phyloP scores from a whole-genome alignment of 1,140 invertebrate genomes.

The Trachelipus rathkii region DNA sequence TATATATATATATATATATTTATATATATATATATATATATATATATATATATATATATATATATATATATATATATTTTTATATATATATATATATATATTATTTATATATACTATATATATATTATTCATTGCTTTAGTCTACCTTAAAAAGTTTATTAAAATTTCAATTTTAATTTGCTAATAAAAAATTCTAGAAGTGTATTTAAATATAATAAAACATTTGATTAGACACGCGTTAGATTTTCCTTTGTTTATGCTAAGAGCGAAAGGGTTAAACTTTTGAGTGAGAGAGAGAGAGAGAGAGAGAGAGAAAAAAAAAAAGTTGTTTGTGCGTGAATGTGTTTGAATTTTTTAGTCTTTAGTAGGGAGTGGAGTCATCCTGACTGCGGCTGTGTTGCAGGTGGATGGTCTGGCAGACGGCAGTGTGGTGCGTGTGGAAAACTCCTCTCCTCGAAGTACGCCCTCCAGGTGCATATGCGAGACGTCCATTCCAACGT shows the following conservation, averaged over 20 bases:
- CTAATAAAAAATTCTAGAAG: too few relatives aligned
- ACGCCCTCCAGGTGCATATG: conserved; percentile 76
- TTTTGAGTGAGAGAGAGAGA: too few relatives aligned
- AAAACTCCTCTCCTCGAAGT: conserved; percentile 76
- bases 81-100: conserved; percentile 13
- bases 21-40: conserved; percentile 23
- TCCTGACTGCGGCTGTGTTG: conserved; percentile 39
- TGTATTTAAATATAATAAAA: too few relatives aligned
- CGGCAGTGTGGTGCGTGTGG: conserved; percentile 82
- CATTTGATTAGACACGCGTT: too few relatives aligned
- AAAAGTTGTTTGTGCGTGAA: conserved; percentile 11
- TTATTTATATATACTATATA: not conserved
- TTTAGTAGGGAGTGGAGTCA: conserved; percentile 9
- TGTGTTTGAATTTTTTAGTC: not conserved
- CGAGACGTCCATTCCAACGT: conserved; percentile 66
- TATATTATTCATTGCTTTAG: not conserved
- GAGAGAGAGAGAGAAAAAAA: too few relatives aligned
- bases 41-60: conserved; percentile 26
- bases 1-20: conserved; percentile 21
- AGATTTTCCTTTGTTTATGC: too few relatives aligned
- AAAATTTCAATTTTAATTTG: too few relatives aligned
- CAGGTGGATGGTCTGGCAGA: conserved; percentile 51
- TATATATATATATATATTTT: conserved; percentile 19
- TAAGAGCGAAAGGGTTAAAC: too few relatives aligned
- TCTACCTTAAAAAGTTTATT: too few relatives aligned